Evolutionary conservation across 2,797 vertebrate species (phyloP), one percentile per base, ranked within the genome.

Genomic region (Epinephelus malabaricus): DNA sequence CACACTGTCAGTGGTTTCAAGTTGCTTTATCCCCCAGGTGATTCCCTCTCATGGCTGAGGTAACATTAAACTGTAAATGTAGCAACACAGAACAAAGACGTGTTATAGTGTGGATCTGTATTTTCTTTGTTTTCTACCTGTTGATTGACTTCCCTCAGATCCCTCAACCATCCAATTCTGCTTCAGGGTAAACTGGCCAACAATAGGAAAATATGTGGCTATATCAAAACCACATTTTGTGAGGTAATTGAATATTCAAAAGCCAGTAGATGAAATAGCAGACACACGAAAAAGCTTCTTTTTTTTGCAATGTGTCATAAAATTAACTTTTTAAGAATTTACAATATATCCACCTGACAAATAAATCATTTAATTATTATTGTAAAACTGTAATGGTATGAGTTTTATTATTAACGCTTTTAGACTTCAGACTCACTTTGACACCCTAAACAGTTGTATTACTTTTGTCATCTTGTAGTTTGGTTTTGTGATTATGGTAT

Each of bases 21-120:
- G 9, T 75, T 70, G 46, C 70, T 71, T 19, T 21, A 53, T 55
- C 79, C 79, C 79, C 50, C 53, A 55, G 80, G 83, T 51, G 61
- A 72, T 85, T 82, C 60, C 49, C 40, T 64, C 56, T 78, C 61
- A 50, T 56, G 58, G 78, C 21, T 81, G 30, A 59, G 7, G 73
- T 51, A 78, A 69, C 67, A 38, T 46, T 58, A 8, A 46, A 54
- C 69, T 62, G 46, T 30, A 15, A 54, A 58, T 18, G 34, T 27
- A 47, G 59, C 55, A 19, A 25, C 5, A 27, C 3, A 69, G 50
- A 80, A 86, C 81, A 89, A 85, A 80, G 76, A 69, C 2, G 8
- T 38, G n/a, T 59, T 89, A 68, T 69, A 56, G 51, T 65, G 49
- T 56, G 64, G 14, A 21, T 62, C 69, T 64, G 68, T 70, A 19